Evolutionary conservation across 2,113 vertebrate genomes (phyloP).

Genomic region (Puntigrus tetrazona): DNA sequence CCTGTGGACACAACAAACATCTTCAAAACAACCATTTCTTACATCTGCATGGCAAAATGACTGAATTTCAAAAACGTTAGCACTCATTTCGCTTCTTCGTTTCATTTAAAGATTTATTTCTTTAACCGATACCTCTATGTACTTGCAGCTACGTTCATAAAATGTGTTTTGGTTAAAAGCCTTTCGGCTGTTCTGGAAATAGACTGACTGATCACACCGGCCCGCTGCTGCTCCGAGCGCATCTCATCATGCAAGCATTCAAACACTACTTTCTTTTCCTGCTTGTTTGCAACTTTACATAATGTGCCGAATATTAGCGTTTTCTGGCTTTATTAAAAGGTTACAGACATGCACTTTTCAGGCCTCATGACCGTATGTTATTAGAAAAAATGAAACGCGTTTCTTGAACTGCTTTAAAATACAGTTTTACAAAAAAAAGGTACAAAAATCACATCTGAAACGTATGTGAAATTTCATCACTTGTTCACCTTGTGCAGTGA

Average conservation of each 20-base stretch:
- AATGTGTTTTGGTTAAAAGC: constrained; percentile 26
- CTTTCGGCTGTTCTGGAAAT: constrained; percentile 34
- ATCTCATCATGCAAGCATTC: constrained; percentile 11
- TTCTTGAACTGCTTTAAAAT: no score
- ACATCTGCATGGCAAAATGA: constrained; percentile 3
- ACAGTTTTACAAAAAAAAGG: background rate
- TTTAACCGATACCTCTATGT: background rate
- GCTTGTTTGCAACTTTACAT: constrained; percentile 11
- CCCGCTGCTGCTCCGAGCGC: background rate
- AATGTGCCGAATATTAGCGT: background rate
- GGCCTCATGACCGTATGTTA: no score
- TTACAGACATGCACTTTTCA: background rate
- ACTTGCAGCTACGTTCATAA: constrained; percentile 21
- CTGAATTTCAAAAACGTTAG: background rate
- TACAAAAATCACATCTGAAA: background rate
- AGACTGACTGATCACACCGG: constrained; percentile 18
- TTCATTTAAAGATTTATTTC: background rate
- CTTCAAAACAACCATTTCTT: background rate
- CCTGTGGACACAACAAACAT: constrained; percentile 73
- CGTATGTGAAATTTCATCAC: background rate
- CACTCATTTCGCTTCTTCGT: no score
- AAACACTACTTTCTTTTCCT: background rate
- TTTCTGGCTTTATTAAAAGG: background rate
- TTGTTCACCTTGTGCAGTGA: background rate
- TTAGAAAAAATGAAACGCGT: background rate